Conservation (phyloP, 2,888 invertebrate species). For the Hofmannophila pseudospretella region DNA sequence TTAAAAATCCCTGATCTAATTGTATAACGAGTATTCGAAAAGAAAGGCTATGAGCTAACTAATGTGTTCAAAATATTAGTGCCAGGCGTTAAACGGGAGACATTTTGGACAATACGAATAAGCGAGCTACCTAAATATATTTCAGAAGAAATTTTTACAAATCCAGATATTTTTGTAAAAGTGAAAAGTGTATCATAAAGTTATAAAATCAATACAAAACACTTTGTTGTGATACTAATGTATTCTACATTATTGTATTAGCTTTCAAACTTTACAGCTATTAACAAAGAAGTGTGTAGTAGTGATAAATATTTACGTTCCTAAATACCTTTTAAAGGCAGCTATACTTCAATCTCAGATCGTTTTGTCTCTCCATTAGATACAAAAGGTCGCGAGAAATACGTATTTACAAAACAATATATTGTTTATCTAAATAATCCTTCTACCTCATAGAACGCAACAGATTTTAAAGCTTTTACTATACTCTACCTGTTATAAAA, state of each 20-base stretch:
- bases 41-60: conserved; percentile 10
- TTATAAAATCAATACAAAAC: no score
- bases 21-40: conserved; percentile 1
- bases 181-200: no score
- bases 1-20: background rate
- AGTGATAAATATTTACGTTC: background rate
- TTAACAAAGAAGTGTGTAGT: background rate
- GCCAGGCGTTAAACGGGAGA: conserved; percentile 30
- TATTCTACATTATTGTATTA: no score
- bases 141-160: no score
- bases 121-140: conserved; percentile 15
- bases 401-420: conserved; percentile 15
- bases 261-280: no score
- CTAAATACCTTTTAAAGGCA: background rate
- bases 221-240: no score
- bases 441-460: conserved; percentile 40
- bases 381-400: background rate
- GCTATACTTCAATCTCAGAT: background rate
- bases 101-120: conserved; percentile 33
- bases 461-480: conserved; percentile 4
- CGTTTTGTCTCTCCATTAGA: no score
- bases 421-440: conserved; percentile 26
- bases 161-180: conserved; percentile 21
- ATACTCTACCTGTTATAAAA: background rate
- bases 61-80: conserved; percentile 56